A percentile compares a stretch with the other conserved stretches of the same genome.
Evolutionary conservation across 1,140 invertebrate genomes (phyloP).

Genomic region (Stegodyphus dumicola): DNA sequence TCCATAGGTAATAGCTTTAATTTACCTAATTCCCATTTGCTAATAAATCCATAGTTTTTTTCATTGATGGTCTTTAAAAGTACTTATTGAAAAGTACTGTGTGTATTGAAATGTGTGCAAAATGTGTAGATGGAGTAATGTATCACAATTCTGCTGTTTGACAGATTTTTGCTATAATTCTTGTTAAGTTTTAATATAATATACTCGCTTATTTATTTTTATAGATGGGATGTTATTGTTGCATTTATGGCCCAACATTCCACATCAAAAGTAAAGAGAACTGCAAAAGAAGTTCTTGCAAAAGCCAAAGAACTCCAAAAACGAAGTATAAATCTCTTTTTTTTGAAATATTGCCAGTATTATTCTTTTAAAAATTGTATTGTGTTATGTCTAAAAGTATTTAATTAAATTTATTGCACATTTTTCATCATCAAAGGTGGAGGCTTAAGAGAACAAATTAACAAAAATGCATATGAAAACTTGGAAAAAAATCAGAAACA

Average conservation of each 20-base stretch:
- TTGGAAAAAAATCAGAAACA: slow-evolving; percentile 88
- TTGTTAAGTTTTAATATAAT: neutral
- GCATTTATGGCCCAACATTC: slow-evolving; percentile 95
- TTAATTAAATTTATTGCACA: neutral
- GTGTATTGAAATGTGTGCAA: too few species aligned
- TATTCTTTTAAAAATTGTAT: neutral
- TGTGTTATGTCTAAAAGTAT: neutral
- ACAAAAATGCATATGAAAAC: slow-evolving; percentile 90
- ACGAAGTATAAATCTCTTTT: slow-evolving; percentile 71
- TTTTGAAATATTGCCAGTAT: neutral
- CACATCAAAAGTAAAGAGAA: slow-evolving; percentile 70
- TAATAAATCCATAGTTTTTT: too few species aligned
- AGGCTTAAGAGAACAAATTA: slow-evolving; percentile 81
- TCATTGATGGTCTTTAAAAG: too few species aligned
- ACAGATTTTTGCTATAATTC: too few species aligned
- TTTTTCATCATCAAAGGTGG: slow-evolving; percentile 64
- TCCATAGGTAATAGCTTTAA: too few species aligned
- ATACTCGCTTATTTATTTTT: slow-evolving; percentile 10
- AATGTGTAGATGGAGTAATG: too few species aligned
- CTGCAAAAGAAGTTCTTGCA: slow-evolving; percentile 90
- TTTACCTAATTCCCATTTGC: too few species aligned
- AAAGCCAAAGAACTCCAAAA: slow-evolving; percentile 96
- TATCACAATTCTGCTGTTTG: too few species aligned
- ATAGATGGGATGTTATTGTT: slow-evolving; percentile 92
- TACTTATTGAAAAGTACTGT: too few species aligned